phyloP scores from a whole-genome alignment of 2,113 vertebrate genomes.

The Dicaeum eximium region DNA sequence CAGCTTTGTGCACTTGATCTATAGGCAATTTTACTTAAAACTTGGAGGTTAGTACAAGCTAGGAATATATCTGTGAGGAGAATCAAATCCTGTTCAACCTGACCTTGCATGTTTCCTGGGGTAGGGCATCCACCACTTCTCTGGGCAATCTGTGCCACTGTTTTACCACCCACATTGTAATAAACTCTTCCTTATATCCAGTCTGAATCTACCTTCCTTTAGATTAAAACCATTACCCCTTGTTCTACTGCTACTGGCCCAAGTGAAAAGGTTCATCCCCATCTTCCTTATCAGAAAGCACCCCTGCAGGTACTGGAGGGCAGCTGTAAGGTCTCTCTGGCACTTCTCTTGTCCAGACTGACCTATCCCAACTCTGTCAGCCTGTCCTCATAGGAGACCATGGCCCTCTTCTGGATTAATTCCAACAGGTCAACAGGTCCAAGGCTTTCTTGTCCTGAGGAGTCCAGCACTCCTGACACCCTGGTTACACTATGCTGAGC shows the following conservation, averaged over 20 bases:
- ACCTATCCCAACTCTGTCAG: not conserved
- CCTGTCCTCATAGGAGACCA: accelerated
- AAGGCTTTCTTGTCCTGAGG: not conserved
- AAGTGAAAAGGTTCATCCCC: not conserved
- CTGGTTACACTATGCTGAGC: not conserved
- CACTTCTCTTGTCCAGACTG: not conserved
- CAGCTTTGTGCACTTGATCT: not conserved
- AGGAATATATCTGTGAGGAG: not conserved
- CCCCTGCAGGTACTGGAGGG: not conserved
- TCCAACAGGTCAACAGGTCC: not conserved
- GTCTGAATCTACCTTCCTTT: not conserved
- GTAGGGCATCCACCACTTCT: not conserved
- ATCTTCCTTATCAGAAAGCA: not conserved
- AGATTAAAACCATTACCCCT: not conserved
- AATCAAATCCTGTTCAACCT: not conserved
- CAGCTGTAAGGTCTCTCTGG: not conserved
- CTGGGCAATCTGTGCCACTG: not conserved
- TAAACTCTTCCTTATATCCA: not conserved
- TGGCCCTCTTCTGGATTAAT: not conserved
- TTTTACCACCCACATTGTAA: not conserved
- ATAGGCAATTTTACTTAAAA: not conserved
- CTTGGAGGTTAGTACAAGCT: not conserved
- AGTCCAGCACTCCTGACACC: not conserved
- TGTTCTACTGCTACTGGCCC: not conserved
- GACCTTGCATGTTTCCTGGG: not conserved